Evolutionary conservation across 2,888 invertebrate genomes (phyloP), one percentile per base, ranked within the genome.

Genomic region (Drosophila formosana): DNA sequence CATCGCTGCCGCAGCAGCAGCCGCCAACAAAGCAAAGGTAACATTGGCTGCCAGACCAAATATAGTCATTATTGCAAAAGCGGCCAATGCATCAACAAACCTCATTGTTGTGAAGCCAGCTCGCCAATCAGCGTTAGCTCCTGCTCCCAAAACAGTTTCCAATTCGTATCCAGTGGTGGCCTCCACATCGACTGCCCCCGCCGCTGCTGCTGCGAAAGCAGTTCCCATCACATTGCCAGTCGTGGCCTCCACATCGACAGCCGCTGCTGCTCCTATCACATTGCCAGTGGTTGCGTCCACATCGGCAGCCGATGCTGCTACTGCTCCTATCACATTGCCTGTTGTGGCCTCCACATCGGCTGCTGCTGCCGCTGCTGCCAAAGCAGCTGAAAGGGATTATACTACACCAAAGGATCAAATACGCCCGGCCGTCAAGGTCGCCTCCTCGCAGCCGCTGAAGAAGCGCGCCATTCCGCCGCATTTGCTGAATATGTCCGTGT

Each of bases 401-500:
- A 51, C 51, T 2, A 82, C 82, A 1, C 86, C 88, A 25, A 85
- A 74, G 67, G 88, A 88, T 5, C 69, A 66, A 26, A 49, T 76
- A 23, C 41, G 61, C 4, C 25, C 61, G 3, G 37, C 37, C n/a
- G 4, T 37, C 5, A 37, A 63, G 4, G 34, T 53, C 9, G 53
- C 50, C 2, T 45, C 53, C n/a, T 18, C 65, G 0, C 87, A 80
- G 61, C 83, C 83, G 18, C 32, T 83, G 3, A 89, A 84, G 68
- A 89, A 90, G 4, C 79, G 78, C 11, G 52, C 45, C n/a, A 70
- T 80, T n/a, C 76, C 84, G 23, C 56, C 75, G n/a, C 82, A 83
- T 51, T 23, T 83, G 11, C 50, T 83, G 28, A 5, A 28, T 5
- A 28, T 18, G 18, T 18, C 18, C 1, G 1, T 18, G 18, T 18